phyloP scores from a whole-genome alignment of 1,140 invertebrate genomes.

The Hylaeus anthracinus region DNA sequence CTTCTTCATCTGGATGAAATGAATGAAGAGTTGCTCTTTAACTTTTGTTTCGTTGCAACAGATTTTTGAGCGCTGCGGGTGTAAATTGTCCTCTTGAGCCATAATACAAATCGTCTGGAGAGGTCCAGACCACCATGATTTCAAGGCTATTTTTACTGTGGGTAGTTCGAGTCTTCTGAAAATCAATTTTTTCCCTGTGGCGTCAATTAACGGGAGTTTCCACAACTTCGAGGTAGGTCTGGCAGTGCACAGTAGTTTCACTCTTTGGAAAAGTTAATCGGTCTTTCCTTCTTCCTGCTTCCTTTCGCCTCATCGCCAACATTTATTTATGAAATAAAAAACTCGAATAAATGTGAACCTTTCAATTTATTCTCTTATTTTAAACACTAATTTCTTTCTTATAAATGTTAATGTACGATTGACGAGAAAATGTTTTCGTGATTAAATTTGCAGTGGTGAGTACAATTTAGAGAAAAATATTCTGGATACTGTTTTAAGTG shows the following conservation, averaged over 20 bases:
- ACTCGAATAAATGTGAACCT: too few relatives aligned
- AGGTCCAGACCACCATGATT: constrained; percentile 41
- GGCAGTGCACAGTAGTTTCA: constrained; percentile 5
- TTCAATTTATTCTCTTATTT: too few relatives aligned
- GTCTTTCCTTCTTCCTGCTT: constrained; percentile 18
- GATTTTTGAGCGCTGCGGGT: neutral
- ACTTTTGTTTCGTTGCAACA: neutral
- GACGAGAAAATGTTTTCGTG: too few relatives aligned
- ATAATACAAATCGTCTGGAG: constrained; percentile 45
- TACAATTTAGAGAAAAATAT: too few relatives aligned
- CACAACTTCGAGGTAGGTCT: constrained; percentile 62
- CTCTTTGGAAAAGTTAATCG: constrained; percentile 52
- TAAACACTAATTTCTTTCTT: too few relatives aligned
- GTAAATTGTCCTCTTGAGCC: constrained; percentile 15
- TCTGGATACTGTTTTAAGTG: too few relatives aligned
- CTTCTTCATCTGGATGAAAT: too few relatives aligned
- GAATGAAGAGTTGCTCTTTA: neutral
- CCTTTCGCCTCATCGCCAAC: neutral
- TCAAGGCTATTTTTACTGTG: constrained; percentile 34
- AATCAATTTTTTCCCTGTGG: constrained; percentile 60
- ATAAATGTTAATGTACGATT: too few relatives aligned
- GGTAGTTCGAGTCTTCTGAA: constrained; percentile 50
- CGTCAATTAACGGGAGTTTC: constrained; percentile 62
- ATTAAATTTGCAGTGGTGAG: too few relatives aligned
- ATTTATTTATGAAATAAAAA: too few relatives aligned